Evolutionary conservation across 2,113 vertebrate genomes (phyloP), one percentile per base, ranked within the genome.

Genomic region (Centrocercus urophasianus): DNA sequence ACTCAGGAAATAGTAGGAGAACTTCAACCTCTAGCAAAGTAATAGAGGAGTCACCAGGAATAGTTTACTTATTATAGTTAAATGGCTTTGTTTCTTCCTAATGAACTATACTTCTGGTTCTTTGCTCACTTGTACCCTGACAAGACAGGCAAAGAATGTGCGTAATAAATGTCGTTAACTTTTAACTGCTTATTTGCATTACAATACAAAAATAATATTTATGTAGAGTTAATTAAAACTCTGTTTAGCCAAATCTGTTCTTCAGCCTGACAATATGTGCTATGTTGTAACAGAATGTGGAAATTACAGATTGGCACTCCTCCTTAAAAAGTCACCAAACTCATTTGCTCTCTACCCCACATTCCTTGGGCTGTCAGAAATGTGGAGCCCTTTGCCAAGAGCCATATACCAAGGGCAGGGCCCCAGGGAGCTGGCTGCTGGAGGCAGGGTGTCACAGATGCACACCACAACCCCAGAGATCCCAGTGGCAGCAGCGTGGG

Each of bases 371-470:
- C 18, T 73, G 50, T 28, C 64, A 71, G 86, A 87, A 91, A 67
- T 87, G 63, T 40, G 60, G 34, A 80, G 78, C 45, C 21, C 61
- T 93, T 89, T 92, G 82, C 78, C 85, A 76, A 76, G 74, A 83
- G 82, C 20, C 27, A 32, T 32, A 27, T 27, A 30, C 13, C 21
- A 27, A 32, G 18, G 7, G n/a, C 24, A 45, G 16, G 16, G 52
- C 11, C 63, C 52, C 59, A 52, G 63, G 64, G 21, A 66, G 50
- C 40, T 89, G 66, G 54, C 48, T 89, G 61, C 78, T 50, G 66
- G 57, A 79, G 54, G 52, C 73, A 82, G 66, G 57, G 76, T 94
- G 92, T 90, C 60, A 54, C 50, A 86, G 85, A 89, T 64, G 80
- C 7, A 38, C 5, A 66, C 75, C 79, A 91, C 0, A 66, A 38